Conservation (phyloP, 2,797 vertebrate species). For the Microctenopoma steveboyesi region DNA sequence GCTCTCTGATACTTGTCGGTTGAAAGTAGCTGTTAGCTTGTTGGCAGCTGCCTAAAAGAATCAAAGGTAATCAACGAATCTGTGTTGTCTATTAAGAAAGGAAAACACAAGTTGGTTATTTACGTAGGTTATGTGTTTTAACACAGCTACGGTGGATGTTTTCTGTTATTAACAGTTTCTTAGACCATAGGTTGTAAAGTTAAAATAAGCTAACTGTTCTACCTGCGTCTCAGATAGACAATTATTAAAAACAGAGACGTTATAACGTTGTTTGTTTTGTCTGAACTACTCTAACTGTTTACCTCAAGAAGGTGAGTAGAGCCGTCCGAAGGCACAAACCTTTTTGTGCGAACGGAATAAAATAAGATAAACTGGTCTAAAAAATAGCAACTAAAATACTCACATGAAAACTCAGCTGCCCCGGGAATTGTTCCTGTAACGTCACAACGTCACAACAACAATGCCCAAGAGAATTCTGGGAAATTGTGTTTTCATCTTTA, state of each 20-base stretch:
- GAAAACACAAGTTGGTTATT: conserved; percentile 33
- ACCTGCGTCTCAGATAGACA: neutral
- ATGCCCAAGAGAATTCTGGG: conserved; percentile 64
- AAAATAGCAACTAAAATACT: conserved; percentile 24
- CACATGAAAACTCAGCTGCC: conserved; percentile 22
- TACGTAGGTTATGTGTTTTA: neutral
- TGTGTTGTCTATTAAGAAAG: neutral
- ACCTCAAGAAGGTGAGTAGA: neutral
- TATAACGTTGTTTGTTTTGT: neutral
- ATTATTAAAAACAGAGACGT: neutral
- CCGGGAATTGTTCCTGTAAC: conserved; percentile 36
- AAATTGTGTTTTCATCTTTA: conserved; percentile 49
- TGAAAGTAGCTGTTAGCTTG: conserved; percentile 13
- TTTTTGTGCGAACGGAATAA: no score
- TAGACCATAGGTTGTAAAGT: neutral
- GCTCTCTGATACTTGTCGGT: conserved; percentile 17
- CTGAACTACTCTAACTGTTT: neutral
- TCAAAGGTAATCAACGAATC: neutral
- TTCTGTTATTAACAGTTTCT: neutral
- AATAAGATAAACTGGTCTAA: neutral
- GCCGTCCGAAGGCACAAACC: neutral
- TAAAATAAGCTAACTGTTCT: neutral
- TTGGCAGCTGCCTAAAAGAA: neutral
- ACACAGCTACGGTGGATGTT: neutral
- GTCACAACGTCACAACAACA: conserved; percentile 44